Evolutionary conservation across 2,888 invertebrate genomes (phyloP).

Genomic region (Rhingia rostrata): DNA sequence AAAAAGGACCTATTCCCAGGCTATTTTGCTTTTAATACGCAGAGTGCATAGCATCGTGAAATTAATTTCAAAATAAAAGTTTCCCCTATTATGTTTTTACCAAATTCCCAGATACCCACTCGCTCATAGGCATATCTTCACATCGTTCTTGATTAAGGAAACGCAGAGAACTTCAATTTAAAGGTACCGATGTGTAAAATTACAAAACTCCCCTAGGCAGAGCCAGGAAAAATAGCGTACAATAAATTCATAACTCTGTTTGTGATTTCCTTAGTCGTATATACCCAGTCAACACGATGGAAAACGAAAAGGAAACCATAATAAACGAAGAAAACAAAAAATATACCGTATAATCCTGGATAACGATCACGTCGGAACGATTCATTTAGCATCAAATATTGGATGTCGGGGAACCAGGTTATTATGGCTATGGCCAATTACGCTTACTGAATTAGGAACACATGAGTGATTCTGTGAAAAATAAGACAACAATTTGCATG

Average conservation of each 20-base stretch:
- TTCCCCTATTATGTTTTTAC: too few relatives aligned
- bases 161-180: constrained; percentile 58
- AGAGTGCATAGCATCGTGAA: too few relatives aligned
- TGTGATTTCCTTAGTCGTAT: constrained; percentile 46
- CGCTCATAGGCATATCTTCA: constrained; percentile 1
- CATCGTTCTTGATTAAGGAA: constrained; percentile 36
- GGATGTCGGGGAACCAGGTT: constrained; percentile 33
- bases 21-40: too few relatives aligned
- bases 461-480: constrained; percentile 56
- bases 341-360: constrained; percentile 58
- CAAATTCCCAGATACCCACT: too few relatives aligned
- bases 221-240: constrained; percentile 37
- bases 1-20: too few relatives aligned
- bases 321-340: constrained; percentile 32
- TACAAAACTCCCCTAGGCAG: constrained; percentile 40
- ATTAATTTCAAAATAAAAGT: constrained; percentile 13
- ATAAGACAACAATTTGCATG: constrained; percentile 59
- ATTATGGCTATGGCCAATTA: constrained; percentile 68
- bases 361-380: constrained; percentile 62
- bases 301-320: constrained; percentile 40
- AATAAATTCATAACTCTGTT: constrained; percentile 68
- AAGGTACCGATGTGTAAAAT: constrained; percentile 71
- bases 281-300: constrained; percentile 49
- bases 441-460: constrained; percentile 59
- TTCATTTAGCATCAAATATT: constrained; percentile 57